Evolutionary conservation across 2,797 vertebrate species (phyloP).

Genomic region (Scolopax bukidnonensis): DNA sequence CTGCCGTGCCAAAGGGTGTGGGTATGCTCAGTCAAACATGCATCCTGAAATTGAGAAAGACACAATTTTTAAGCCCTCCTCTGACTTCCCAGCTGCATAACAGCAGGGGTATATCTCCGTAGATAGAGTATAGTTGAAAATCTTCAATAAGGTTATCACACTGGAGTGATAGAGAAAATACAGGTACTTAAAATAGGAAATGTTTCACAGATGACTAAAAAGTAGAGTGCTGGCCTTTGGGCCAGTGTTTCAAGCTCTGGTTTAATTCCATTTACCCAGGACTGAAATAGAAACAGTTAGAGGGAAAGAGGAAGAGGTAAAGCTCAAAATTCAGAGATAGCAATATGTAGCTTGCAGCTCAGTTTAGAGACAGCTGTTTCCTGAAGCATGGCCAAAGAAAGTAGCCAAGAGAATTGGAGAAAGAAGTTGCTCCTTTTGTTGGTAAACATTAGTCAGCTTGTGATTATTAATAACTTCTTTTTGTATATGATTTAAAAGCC

Average conservation of each 20-base stretch:
- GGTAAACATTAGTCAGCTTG: not conserved
- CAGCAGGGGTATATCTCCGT: not conserved
- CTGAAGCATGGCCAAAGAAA: not conserved
- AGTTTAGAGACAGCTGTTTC: not conserved
- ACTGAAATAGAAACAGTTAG: not conserved
- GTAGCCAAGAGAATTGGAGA: not conserved
- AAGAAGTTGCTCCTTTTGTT: not conserved
- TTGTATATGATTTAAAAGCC: not conserved
- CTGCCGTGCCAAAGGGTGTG: rapidly evolving
- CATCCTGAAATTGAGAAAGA: not conserved
- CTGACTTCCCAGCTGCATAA: not conserved
- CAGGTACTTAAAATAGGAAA: not conserved
- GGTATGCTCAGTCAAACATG: not conserved
- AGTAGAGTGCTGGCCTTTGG: not conserved
- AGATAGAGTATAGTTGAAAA: not conserved
- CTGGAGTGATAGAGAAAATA: not conserved
- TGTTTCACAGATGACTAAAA: not conserved
- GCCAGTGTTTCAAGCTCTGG: not conserved
- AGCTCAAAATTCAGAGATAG: not conserved
- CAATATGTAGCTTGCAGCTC: not conserved
- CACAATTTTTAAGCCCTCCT: not conserved
- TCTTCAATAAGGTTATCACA: not conserved
- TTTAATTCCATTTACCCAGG: not conserved
- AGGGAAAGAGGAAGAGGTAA: conserved; percentile 11
- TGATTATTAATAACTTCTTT: not conserved